Evolutionary conservation across 2,888 invertebrate genomes (phyloP).

Genomic region (Aspidiotus rigidus): DNA sequence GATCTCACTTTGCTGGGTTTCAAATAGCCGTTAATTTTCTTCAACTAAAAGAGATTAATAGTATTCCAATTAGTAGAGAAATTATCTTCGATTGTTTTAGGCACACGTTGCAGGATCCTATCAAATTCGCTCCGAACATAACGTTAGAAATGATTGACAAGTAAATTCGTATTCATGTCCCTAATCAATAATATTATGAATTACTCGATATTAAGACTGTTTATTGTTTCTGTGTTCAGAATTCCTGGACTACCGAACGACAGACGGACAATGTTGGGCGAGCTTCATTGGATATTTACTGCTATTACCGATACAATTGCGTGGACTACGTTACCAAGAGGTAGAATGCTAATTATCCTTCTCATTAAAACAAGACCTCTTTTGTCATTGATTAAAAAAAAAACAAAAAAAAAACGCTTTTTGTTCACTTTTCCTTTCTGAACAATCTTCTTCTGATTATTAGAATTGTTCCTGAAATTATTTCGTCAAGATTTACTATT

Average conservation of each 20-base stretch:
- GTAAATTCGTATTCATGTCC: conserved; percentile 47
- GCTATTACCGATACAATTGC: conserved; percentile 99
- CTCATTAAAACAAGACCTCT: no score
- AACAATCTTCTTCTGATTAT: no score
- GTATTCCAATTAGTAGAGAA: background rate
- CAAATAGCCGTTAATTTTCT: no score
- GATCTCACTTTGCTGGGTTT: no score
- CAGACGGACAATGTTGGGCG: conserved; percentile 92
- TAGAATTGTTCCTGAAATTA: conserved; percentile 86
- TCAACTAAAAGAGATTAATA: no score
- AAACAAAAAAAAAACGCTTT: no score
- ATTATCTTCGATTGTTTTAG: conserved; percentile 39
- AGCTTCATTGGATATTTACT: conserved; percentile 99
- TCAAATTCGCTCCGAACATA: conserved; percentile 70
- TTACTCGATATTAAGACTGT: background rate
- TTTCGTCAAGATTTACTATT: conserved; percentile 96
- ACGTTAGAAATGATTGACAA: conserved; percentile 82
- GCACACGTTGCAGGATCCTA: conserved; percentile 77
- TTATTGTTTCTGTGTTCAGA: conserved; percentile 46
- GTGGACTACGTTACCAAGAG: conserved; percentile 90
- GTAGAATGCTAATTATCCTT: conserved; percentile 42
- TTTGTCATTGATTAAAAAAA: no score
- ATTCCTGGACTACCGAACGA: conserved; percentile 93
- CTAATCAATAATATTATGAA: conserved; percentile 12
- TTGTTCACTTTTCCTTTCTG: no score